These are phyloP conservation scores for Antechinus stuartii DNA, from an alignment of 2,113 vertebrate species.

Conservation along the genomic window DNA sequence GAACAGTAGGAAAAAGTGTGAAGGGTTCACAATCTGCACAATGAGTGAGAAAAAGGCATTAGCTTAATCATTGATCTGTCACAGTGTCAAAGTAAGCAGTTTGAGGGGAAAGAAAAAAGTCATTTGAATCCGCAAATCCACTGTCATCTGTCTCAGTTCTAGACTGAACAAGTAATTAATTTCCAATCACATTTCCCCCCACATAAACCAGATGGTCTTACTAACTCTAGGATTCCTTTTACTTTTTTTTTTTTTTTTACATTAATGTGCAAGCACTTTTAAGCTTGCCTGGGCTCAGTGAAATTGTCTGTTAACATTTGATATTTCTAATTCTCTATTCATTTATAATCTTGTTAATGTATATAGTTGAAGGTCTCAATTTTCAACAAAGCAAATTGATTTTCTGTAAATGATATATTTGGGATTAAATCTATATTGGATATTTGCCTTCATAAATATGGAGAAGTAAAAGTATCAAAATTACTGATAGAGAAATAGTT, in stretches of 20 bases:
- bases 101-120: background rate
- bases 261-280: background rate
- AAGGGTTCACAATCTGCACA: background rate
- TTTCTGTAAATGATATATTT: background rate
- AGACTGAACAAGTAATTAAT: background rate
- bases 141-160: background rate
- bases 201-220: background rate
- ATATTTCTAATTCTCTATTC: background rate
- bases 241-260: background rate
- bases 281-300: background rate
- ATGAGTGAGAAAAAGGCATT: background rate
- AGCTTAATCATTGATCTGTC: background rate
- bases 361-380: background rate
- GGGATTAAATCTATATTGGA: background rate
- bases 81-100: background rate
- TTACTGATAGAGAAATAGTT: background rate
- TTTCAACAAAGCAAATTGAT: background rate
- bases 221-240: background rate
- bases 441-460: background rate
- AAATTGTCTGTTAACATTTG: background rate
- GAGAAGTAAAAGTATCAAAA: background rate
- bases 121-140: background rate
- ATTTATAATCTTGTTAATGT: background rate
- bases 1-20: background rate
- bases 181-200: background rate